phyloP scores from a whole-genome alignment of 2,888 invertebrate species.

The Drosophila algonquin region DNA sequence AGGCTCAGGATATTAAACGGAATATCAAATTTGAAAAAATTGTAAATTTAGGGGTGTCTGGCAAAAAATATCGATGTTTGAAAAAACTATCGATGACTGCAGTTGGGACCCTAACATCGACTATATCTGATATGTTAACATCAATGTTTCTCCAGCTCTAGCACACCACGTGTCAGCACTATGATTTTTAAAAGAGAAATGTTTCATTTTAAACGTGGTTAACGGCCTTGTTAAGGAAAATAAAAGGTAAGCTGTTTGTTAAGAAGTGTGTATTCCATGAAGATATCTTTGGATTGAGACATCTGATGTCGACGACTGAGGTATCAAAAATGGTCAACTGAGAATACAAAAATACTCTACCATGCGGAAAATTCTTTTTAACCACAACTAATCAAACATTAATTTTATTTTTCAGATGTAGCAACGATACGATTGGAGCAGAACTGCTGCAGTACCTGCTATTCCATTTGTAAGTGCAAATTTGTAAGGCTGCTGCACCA shows the following conservation, averaged over 20 bases:
- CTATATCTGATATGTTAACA: too few species aligned
- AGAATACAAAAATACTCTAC: background rate
- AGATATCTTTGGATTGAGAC: background rate
- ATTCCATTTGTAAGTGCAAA: background rate
- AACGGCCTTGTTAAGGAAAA: background rate
- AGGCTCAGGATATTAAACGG: too few species aligned
- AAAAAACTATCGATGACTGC: too few species aligned
- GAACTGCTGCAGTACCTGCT: background rate
- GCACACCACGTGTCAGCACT: background rate
- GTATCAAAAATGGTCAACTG: background rate
- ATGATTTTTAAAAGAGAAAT: background rate
- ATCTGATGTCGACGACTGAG: background rate
- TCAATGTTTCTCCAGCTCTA: too few species aligned
- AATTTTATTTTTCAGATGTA: background rate
- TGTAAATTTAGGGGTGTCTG: too few species aligned
- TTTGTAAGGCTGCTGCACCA: background rate
- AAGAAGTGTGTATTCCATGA: too few species aligned
- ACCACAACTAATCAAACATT: background rate
- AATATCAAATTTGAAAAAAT: too few species aligned
- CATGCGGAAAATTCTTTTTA: background rate
- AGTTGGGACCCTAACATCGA: too few species aligned
- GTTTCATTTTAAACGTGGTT: background rate
- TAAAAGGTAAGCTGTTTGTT: background rate
- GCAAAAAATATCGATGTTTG: too few species aligned
- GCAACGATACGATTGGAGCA: background rate